Percentiles rank a stretch among this genome's conserved stretches.
Evolutionary conservation across 2,113 vertebrate genomes (phyloP).

Genomic region (Sardina pilchardus): DNA sequence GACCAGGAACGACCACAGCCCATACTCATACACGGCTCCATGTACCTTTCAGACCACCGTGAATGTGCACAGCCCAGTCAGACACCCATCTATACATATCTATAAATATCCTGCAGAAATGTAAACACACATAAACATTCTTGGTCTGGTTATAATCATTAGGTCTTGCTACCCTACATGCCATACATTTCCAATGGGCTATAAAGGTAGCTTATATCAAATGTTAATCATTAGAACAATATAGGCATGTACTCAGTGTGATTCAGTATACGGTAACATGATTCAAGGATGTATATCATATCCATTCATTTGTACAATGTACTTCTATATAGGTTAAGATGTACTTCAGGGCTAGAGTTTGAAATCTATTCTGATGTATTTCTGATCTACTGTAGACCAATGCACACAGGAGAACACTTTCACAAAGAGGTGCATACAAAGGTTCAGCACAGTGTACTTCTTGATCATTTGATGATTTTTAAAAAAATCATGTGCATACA

Average conservation of each 20-base stretch:
- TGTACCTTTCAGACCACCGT: slow-evolving; percentile 7
- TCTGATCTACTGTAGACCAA: background rate
- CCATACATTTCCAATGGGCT: background rate
- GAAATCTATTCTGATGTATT: background rate
- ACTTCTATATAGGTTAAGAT: background rate
- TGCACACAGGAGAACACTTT: background rate
- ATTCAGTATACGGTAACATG: background rate
- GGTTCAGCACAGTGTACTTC: background rate
- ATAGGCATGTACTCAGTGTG: too few relatives aligned
- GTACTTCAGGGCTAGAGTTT: background rate
- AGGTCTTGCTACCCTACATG: background rate
- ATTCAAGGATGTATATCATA: background rate
- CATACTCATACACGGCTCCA: background rate
- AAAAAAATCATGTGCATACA: background rate
- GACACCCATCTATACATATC: background rate
- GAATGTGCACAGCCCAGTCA: background rate
- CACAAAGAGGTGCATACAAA: background rate
- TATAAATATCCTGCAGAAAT: background rate
- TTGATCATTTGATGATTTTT: background rate
- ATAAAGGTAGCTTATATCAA: background rate
- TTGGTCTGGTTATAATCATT: slow-evolving; percentile 1
- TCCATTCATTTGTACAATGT: background rate
- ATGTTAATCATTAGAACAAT: background rate
- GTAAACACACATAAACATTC: background rate
- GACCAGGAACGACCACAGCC: background rate